These are phyloP conservation scores for Laupala kohalensis DNA, from an alignment of 1,140 invertebrate species.

Conservation along the genomic window DNA sequence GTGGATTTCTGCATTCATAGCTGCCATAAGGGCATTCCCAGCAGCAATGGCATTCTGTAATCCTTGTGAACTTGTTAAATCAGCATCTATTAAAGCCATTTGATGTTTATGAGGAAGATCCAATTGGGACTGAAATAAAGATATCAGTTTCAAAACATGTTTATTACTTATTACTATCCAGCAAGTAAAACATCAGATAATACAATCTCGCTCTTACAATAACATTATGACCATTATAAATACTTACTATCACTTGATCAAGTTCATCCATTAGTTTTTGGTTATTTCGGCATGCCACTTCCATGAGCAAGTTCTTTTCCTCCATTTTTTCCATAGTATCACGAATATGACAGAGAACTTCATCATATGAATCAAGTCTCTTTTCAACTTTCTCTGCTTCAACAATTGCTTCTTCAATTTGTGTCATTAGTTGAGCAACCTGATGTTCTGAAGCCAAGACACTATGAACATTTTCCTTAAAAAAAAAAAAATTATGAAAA, in stretches of 20 bases:
- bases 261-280: conserved; percentile 63
- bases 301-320: conserved; percentile 80
- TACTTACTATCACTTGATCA: conserved; percentile 63
- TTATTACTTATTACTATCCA: no score
- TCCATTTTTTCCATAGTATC: conserved; percentile 83
- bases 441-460: conserved; percentile 71
- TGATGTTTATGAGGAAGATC: conserved; percentile 59
- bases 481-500: conserved; percentile 17
- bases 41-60: conserved; percentile 64
- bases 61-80: conserved; percentile 57
- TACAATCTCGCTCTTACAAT: no score
- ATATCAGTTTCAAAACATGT: no score
- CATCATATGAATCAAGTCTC: conserved; percentile 60
- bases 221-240: no score
- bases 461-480: conserved; percentile 69
- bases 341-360: conserved; percentile 63
- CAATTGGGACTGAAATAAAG: conserved; percentile 43
- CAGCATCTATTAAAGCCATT: conserved; percentile 55
- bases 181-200: no score
- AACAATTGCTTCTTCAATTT: conserved; percentile 63
- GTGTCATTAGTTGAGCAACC: conserved; percentile 71
- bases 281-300: conserved; percentile 75
- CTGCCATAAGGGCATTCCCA: conserved; percentile 62
- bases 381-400: conserved; percentile 65
- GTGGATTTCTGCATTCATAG: conserved; percentile 57